Base-by-base conservation (phyloP, 2,888 invertebrate genomes). In the Phorcus lineatus region DNA sequence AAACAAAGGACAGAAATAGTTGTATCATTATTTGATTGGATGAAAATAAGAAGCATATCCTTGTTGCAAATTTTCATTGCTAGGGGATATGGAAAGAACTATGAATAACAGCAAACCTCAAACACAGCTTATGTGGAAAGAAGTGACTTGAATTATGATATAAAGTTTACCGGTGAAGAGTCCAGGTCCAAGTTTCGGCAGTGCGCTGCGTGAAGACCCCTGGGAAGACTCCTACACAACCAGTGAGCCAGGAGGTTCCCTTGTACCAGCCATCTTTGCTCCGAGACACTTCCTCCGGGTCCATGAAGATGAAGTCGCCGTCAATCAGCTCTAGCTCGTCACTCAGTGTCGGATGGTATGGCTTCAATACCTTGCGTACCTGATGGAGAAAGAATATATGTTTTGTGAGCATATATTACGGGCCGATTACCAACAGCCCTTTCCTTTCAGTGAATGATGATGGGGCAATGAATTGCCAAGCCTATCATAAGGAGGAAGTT, bases 131-230 rank as follows among this genome's bases (percentile, higher is more conserved):
- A n/a, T n/a, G n/a, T n/a, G n/a, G n/a, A n/a, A n/a, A n/a, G n/a
- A n/a, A n/a, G n/a, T 22, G 31, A 4, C 47, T 19, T 31, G 57
- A 11, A 1, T 24, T 22, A 13, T 52, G 36, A 36, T 4, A 7
- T 7, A 4, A 36, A 4, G 36, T 79, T 82, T 81, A 93, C 93
- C 92, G 95, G 89, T 98, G 97, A 77, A 97, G 92, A 17, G 97
- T 97, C 98, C 98, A 98, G 3, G 97, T 96, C 94, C 97, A 97
- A 0, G 97, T 97, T 92, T 97, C 97, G 0, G 97, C 96, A 0
- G 97, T 96, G 67, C 96, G 95, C 90, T 96, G 95, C 0, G 97
- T 96, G 89, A 96, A 97, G 91, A 96, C 96, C 70, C 95, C 95
- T 0, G 97, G 97, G 87, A 97, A 94, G 90, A 95, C 95, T 0